Evolutionary conservation across 1,140 invertebrate species (phyloP).

Genomic region (Drosophila varians): DNA sequence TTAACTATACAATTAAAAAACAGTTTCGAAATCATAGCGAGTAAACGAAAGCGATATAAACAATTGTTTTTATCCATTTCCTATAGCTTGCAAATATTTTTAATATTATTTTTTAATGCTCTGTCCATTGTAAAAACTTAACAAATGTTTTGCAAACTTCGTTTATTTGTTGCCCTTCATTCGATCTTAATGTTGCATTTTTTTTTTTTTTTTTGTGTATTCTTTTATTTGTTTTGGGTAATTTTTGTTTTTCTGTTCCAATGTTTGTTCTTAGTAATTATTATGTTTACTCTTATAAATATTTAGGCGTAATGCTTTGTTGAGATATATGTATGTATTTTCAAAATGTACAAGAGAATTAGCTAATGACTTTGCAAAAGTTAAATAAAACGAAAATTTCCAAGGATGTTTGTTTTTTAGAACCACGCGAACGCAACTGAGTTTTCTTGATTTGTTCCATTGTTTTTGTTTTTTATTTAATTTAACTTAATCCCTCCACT

Average conservation of each 20-base stretch:
- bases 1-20: slow-evolving; percentile 81
- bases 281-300: slow-evolving; percentile 39
- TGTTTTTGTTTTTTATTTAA: neutral
- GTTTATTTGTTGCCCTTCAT: slow-evolving; percentile 50
- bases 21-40: slow-evolving; percentile 51
- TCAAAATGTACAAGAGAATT: slow-evolving; percentile 49
- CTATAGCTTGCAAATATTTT: slow-evolving; percentile 49
- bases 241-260: slow-evolving; percentile 30
- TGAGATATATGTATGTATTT: slow-evolving; percentile 33
- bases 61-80: slow-evolving; percentile 41
- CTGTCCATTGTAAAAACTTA: slow-evolving; percentile 78
- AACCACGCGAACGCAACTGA: neutral
- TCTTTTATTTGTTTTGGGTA: too few relatives aligned
- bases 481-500: slow-evolving; percentile 4
- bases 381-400: slow-evolving; percentile 17
- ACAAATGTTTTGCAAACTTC: slow-evolving; percentile 77
- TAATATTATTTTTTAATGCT: slow-evolving; percentile 69
- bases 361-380: slow-evolving; percentile 18
- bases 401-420: slow-evolving; percentile 12
- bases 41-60: slow-evolving; percentile 58
- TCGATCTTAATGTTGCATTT: slow-evolving; percentile 45
- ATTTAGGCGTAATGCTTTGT: slow-evolving; percentile 24
- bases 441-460: neutral
- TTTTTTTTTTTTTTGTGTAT: slow-evolving; percentile 23
- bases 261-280: slow-evolving; percentile 32